A percentile compares a stretch with the other conserved stretches of the same genome.
phyloP scores from a whole-genome alignment of 2,888 invertebrate species.

The Formica aserva region DNA sequence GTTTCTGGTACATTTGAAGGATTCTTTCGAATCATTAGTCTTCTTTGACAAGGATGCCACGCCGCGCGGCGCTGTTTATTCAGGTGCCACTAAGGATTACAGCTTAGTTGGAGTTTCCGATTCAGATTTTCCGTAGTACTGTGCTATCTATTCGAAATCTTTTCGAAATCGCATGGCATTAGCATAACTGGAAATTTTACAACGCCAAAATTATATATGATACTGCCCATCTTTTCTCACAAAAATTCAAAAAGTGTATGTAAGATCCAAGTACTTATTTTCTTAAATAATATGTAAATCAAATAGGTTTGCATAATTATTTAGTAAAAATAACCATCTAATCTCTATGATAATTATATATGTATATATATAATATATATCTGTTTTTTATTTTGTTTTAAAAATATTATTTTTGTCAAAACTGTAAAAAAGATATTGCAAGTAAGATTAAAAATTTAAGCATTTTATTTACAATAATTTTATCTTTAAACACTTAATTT shows the following conservation, averaged over 20 bases:
- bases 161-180: constrained; percentile 57
- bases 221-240: neutral
- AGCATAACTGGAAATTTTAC: constrained; percentile 56
- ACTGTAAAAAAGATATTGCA: neutral
- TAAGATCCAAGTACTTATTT: neutral
- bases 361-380: neutral
- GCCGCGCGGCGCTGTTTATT: constrained; percentile 66
- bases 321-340: neutral
- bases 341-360: neutral
- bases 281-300: neutral
- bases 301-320: neutral
- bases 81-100: constrained; percentile 72
- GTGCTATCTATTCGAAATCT: constrained; percentile 14
- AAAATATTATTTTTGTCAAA: neutral
- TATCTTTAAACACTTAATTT: neutral
- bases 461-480: neutral
- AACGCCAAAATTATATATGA: neutral
- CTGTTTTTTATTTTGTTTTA: neutral
- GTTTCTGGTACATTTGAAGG: constrained; percentile 41
- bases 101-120: constrained; percentile 61
- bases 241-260: neutral
- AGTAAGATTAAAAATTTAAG: neutral
- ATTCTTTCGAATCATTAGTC: constrained; percentile 70
- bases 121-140: constrained; percentile 9
- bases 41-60: constrained; percentile 58